phyloP scores from a whole-genome alignment of 2,113 vertebrate genomes.

The Corythornis madagascariensis region DNA sequence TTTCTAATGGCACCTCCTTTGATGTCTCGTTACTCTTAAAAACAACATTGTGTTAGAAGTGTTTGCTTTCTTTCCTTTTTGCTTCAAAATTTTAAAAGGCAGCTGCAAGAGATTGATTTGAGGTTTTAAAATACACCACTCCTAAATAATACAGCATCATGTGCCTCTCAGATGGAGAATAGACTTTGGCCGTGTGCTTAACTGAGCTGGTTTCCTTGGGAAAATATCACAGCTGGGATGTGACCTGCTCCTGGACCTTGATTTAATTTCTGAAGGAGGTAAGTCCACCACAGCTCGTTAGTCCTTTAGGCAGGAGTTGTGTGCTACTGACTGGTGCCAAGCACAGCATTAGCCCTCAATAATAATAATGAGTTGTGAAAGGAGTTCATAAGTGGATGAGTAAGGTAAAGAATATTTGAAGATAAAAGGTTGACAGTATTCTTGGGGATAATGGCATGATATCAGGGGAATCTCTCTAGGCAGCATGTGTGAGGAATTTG shows the following conservation, averaged over 20 bases:
- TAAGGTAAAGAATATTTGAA: slow-evolving; percentile 20
- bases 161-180: slow-evolving; percentile 6
- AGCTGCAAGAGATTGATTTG: background rate
- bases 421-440: slow-evolving; percentile 25
- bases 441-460: background rate
- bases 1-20: background rate
- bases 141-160: background rate
- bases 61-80: background rate
- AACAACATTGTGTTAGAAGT: background rate
- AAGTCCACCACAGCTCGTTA: slow-evolving; percentile 11
- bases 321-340: background rate
- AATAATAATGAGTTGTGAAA: slow-evolving; percentile 37
- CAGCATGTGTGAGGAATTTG: background rate
- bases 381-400: slow-evolving; percentile 19
- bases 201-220: background rate
- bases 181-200: background rate
- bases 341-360: background rate
- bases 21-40: slow-evolving; percentile 3
- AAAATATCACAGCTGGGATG: slow-evolving; percentile 46
- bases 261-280: slow-evolving; percentile 15
- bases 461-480: background rate
- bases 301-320: slow-evolving; percentile 13
- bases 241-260: slow-evolving; percentile 19
- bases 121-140: background rate
- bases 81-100: background rate